phyloP scores from a whole-genome alignment of 2,797 vertebrate species.

The Brachyalestes nurse region DNA sequence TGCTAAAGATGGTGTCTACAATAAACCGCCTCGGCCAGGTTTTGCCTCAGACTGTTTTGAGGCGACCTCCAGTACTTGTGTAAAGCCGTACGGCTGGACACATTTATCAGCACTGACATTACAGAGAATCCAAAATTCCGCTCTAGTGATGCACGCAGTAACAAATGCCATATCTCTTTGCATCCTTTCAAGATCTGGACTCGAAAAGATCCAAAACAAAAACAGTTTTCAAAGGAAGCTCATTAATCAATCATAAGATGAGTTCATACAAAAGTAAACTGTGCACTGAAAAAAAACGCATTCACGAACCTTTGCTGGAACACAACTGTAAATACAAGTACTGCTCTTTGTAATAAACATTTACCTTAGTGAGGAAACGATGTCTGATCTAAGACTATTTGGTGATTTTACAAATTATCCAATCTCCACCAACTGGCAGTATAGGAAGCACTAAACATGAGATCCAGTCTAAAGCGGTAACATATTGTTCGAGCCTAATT shows the following conservation, averaged over 20 bases:
- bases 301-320: constrained; percentile 25
- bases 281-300: constrained; percentile 20
- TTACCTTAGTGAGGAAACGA: constrained; percentile 42
- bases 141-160: background rate
- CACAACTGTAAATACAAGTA: constrained; percentile 37
- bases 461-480: background rate
- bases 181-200: background rate
- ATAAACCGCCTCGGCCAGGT: background rate
- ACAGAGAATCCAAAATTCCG: constrained; percentile 1
- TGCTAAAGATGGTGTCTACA: background rate
- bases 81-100: background rate
- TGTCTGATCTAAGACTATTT: constrained; percentile 18
- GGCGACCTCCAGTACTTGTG: background rate
- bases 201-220: background rate
- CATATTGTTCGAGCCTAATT: background rate
- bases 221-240: constrained; percentile 18
- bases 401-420: constrained; percentile 11
- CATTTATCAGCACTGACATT: constrained; percentile 4
- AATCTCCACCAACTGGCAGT: background rate
- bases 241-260: constrained; percentile 32
- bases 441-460: background rate
- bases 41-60: background rate
- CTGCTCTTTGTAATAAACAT: constrained; percentile 41
- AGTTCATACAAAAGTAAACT: constrained; percentile 29
- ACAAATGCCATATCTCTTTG: background rate